Evolutionary conservation across 1,140 invertebrate genomes (phyloP), one percentile per base, ranked within the genome.

Genomic region (Ceratitis capitata): DNA sequence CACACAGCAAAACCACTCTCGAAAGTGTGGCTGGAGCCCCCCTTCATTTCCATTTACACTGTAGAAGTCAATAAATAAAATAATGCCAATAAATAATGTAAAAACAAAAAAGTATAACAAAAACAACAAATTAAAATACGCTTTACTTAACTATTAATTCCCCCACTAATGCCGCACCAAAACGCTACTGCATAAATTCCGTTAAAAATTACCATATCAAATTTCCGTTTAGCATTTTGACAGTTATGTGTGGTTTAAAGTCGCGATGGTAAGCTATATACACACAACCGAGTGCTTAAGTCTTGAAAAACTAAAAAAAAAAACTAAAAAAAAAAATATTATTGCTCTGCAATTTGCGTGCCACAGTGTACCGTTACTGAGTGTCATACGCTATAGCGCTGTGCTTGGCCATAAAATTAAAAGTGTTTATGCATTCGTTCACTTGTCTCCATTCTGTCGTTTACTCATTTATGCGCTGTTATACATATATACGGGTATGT

Each of bases 401-500:
- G n/a, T n/a, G n/a, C n/a, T n/a, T n/a, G n/a, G 69, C 35, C 9
- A 45, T 78, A 78, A 78, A 78, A 23, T 23, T 45, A 78, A 78
- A 47, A 78, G 69, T 78, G 69, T 45, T 78, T 78, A 39, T 39
- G 42, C 69, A 78, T 78, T 78, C 69, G 69, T 45, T 78, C 39
- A 78, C 69, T 78, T 45, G 69, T 78, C 64, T 42, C 19, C 35
- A 45, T 26, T 26, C 56, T 61, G 69, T 47, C 7, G 39, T 35
- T 78, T n/a, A 78, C 39, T 45, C 69, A 78, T 78, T 78, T 78
- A 45, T 26, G 39, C 45, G 16, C 64, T 12, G 32, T 5, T 69
- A 3, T 69, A 19, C 3, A 32, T n/a, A 56, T 56, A 49, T 19
- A 56, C 6, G n/a, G 5, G n/a, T 56, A 19, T 56, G 53, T 56